A percentile compares a stretch with the other conserved stretches of the same genome.
Conservation (phyloP, 64 coral and sea anemone species). For the Astreopora myriophthalma region DNA sequence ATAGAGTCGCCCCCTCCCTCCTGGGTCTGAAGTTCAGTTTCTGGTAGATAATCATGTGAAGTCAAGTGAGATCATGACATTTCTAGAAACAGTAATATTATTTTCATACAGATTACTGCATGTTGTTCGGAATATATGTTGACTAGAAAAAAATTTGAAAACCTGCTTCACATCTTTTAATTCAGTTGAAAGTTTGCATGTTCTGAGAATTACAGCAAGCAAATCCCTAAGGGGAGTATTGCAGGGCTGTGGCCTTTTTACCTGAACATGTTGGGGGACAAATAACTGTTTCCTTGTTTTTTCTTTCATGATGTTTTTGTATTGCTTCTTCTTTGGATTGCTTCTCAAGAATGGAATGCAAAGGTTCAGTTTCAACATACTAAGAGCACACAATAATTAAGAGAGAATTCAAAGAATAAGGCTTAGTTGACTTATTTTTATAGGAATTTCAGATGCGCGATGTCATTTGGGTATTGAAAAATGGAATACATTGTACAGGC, state of each 20-base stretch:
- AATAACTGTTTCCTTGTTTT: conserved; percentile 24
- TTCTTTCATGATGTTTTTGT: background rate
- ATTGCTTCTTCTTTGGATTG: conserved; percentile 6
- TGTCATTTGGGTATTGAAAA: too few species aligned
- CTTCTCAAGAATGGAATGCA: background rate
- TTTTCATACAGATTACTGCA: background rate
- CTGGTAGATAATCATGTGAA: conserved; percentile 3
- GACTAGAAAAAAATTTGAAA: too few species aligned
- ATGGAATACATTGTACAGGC: too few species aligned
- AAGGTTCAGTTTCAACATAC: background rate
- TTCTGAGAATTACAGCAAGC: background rate
- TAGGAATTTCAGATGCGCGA: too few species aligned
- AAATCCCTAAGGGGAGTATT: too few species aligned
- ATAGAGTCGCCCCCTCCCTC: too few species aligned
- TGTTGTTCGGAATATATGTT: too few species aligned
- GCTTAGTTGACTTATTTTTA: too few species aligned
- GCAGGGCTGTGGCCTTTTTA: background rate
- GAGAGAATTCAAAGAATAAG: too few species aligned
- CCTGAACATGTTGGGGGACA: conserved; percentile 46
- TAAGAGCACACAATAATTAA: too few species aligned
- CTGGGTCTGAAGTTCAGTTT: background rate
- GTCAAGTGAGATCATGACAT: background rate
- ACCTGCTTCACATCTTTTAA: background rate
- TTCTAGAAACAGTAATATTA: background rate
- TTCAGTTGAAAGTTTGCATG: background rate